phyloP scores from a whole-genome alignment of 2,113 vertebrate species.

The Oxygymnocypris stewartii region DNA sequence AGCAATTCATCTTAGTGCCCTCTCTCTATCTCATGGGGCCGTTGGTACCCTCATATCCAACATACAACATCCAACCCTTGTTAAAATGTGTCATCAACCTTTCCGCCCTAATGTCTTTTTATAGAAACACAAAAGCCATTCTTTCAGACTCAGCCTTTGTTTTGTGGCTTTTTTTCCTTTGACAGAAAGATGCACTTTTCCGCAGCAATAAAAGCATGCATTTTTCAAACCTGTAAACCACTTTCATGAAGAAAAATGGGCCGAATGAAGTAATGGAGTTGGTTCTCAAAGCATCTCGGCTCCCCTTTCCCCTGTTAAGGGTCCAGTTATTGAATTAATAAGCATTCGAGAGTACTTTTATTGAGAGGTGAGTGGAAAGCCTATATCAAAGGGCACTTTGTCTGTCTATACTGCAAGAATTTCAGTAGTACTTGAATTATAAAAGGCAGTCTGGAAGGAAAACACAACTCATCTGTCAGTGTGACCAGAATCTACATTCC shows the following conservation, averaged over 20 bases:
- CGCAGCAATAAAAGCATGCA: constrained; percentile 42
- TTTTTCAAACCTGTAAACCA: constrained; percentile 43
- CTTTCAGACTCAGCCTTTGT: constrained; percentile 6
- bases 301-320: not conserved
- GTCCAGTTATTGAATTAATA: constrained; percentile 45
- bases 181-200: constrained; percentile 30
- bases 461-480: not conserved
- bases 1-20: constrained; percentile 50
- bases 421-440: constrained; percentile 13
- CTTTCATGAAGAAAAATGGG: constrained; percentile 22
- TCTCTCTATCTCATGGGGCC: constrained; percentile 18
- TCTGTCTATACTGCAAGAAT: not conserved
- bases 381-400: constrained; percentile 28
- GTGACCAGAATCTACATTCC: not conserved
- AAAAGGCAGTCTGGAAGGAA: not conserved
- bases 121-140: constrained; percentile 50
- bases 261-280: constrained; percentile 14
- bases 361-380: constrained; percentile 2
- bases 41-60: constrained; percentile 18
- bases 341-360: constrained; percentile 2
- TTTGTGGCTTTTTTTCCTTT: not conserved
- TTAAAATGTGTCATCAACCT: constrained; percentile 53
- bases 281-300: not conserved
- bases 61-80: constrained; percentile 35
- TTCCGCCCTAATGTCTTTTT: constrained; percentile 29